A percentile compares a stretch with the other conserved stretches of the same genome.
These are phyloP conservation scores for Lepilemur septentrionalis DNA, from an alignment of 2,797 vertebrate species.

Conservation along the genomic window DNA sequence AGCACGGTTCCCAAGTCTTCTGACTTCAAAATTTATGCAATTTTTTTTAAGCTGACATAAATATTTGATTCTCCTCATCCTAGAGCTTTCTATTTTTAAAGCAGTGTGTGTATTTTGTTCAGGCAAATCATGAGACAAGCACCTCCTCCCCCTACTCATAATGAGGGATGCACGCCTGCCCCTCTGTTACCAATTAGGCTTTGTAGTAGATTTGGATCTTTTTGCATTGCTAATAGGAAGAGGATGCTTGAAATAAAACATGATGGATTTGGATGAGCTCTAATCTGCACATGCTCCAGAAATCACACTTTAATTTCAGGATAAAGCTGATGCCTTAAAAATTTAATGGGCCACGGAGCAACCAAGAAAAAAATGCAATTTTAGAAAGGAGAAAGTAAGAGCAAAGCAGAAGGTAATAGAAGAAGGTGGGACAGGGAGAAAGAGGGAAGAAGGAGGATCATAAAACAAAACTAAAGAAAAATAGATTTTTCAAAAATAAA, in stretches of 20 bases:
- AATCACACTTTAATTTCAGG: conserved; percentile 20
- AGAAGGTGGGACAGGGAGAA: background rate
- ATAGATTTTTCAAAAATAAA: conserved; percentile 29
- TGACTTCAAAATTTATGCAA: background rate
- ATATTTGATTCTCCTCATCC: conserved; percentile 20
- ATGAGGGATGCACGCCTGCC: background rate
- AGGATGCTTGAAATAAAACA: background rate
- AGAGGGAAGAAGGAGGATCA: background rate
- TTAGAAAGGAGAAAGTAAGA: background rate
- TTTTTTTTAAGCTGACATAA: conserved; percentile 22
- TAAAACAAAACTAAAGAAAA: conserved; percentile 34
- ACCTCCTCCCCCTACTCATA: background rate
- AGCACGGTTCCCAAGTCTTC: background rate
- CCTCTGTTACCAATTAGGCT: background rate
- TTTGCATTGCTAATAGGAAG: background rate
- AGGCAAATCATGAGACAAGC: background rate
- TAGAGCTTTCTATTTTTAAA: conserved; percentile 24
- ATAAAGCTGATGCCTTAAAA: conserved; percentile 16
- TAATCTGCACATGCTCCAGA: background rate
- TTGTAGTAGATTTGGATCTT: background rate
- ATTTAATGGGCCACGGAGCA: background rate
- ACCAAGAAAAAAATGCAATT: background rate
- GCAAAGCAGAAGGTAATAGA: background rate
- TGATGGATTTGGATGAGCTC: background rate
- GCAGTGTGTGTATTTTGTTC: background rate